Conservation (phyloP, 2,113 vertebrate genomes). For the Alosa alosa region DNA sequence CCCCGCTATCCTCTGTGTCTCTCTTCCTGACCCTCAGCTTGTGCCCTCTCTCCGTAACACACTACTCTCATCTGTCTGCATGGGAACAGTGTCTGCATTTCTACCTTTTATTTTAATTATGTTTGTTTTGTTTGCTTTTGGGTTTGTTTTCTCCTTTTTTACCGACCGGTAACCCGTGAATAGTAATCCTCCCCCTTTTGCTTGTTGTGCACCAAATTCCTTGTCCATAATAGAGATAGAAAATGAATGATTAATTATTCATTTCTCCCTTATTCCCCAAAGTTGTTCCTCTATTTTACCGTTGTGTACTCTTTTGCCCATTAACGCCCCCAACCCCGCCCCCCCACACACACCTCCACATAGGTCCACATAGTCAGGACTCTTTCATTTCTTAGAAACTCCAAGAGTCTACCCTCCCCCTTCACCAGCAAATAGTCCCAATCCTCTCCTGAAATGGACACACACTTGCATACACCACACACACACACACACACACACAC, state of each 20-base stretch:
- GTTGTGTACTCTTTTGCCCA: neutral
- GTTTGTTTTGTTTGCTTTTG: conserved; percentile 48
- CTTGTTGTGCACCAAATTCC: conserved; percentile 20
- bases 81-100: conserved; percentile 38
- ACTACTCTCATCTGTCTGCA: conserved; percentile 39
- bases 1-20: neutral
- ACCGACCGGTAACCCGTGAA: conserved; percentile 33
- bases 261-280: neutral
- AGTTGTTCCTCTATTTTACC: conserved; percentile 7
- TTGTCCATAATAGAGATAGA: conserved; percentile 38
- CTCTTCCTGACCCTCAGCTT: conserved; percentile 27
- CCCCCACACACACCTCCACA: neutral
- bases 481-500: conserved; percentile 9
- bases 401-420: neutral
- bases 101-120: conserved; percentile 51
- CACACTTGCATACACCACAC: conserved; percentile 4
- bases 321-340: neutral
- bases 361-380: neutral
- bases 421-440: neutral
- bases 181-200: conserved; percentile 36
- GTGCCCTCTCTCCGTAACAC: conserved; percentile 24
- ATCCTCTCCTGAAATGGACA: neutral
- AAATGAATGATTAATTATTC: conserved; percentile 26
- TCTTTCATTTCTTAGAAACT: neutral
- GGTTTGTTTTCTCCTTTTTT: conserved; percentile 44